phyloP scores from a whole-genome alignment of 2,797 vertebrate species.

The Pantherophis vulpinus region DNA sequence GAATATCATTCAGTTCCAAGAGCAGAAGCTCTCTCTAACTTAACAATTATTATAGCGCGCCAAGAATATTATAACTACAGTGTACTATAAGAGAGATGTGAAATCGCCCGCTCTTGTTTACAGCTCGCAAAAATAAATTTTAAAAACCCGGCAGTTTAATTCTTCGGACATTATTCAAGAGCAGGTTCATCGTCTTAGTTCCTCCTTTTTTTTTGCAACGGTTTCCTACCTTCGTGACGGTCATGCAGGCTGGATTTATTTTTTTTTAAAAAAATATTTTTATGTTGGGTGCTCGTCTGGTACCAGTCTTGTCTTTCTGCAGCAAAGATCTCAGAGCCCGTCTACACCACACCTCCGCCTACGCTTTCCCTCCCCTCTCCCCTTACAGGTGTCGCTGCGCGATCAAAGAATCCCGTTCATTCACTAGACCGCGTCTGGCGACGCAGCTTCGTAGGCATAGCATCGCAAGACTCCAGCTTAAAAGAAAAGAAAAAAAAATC shows the following conservation, averaged over 20 bases:
- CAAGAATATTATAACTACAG: neutral
- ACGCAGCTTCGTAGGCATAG: neutral
- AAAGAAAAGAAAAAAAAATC: neutral
- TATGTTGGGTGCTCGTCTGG: neutral
- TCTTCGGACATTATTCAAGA: neutral
- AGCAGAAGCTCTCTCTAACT: neutral
- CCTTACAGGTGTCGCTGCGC: neutral
- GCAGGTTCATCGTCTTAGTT: neutral
- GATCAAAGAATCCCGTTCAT: neutral
- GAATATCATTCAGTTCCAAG: neutral
- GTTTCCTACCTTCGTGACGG: slow-evolving; percentile 16
- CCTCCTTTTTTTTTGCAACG: neutral
- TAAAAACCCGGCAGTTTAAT: neutral
- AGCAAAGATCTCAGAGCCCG: neutral
- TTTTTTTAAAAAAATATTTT: neutral
- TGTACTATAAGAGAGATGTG: neutral
- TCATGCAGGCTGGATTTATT: slow-evolving; percentile 23
- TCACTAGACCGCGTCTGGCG: neutral
- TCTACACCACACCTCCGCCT: neutral
- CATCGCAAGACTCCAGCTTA: neutral
- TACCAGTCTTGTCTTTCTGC: neutral
- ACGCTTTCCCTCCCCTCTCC: neutral
- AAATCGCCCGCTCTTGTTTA: neutral
- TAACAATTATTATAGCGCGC: neutral
- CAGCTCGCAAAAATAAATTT: neutral